Base-by-base conservation (phyloP, 2,888 invertebrate genomes). In the Coenonympha glycerion region DNA sequence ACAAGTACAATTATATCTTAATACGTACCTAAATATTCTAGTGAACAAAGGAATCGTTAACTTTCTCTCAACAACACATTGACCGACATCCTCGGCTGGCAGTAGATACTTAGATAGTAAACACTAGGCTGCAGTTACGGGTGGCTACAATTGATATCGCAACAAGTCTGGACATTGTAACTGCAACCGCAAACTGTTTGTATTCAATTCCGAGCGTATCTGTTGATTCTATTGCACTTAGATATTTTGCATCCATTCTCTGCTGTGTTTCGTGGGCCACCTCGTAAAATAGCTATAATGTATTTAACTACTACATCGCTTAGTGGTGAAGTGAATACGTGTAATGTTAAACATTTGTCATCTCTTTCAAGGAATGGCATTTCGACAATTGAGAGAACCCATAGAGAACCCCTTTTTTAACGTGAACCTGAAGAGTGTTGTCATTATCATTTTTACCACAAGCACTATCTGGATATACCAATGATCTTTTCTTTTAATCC, bases 181-280 rank as follows among this genome's bases (percentile, higher is more conserved):
- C 66, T 68, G 71, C 63, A 64, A 64, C 71, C 74, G 65, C 71
- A 72, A 67, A 68, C 66, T 71, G 69, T 70, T 72, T 68, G 67
- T 61, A 63, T 69, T 69, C 66, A 64, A 68, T 68, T 66, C 63
- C 54, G 60, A 54, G 53, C 54, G 31, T 33, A 24, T 45, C 45
- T 45, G 54, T 46, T 56, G 58, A 63, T 64, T 66, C 61, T 62
- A 46, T 58, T 52, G 56, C 57, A 36, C 36, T 48, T 50, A 47
- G 34, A 50, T 52, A 24, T 15, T 24, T 22, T 40, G 24, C 39
- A 34, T 50, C 24, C 33, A 31, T 42, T 52, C 47, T 16, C 37
- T 22, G 49, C 15, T 3, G 33, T 13, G 24, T 41, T 33, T 46
- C 42, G 49, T 31, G 42, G 28, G 22, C 33, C 44, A 53, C 31